A percentile compares a stretch with the other conserved stretches of the same genome.
Conservation (phyloP, 2,888 invertebrate species). For the Tipula helvola region DNA sequence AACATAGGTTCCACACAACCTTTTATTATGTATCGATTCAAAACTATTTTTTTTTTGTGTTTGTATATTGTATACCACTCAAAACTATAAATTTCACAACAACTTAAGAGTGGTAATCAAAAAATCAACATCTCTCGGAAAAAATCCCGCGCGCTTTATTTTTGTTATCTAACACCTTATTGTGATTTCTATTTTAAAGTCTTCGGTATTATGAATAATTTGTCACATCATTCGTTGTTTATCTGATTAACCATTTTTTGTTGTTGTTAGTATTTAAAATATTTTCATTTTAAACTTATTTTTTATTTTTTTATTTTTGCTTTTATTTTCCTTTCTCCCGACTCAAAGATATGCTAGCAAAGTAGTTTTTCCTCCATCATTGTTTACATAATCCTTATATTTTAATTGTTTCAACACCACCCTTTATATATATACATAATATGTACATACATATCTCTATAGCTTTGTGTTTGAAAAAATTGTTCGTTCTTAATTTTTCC, state of each 20-base stretch:
- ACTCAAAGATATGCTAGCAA: not conserved
- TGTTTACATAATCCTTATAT: not conserved
- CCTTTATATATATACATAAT: not conserved
- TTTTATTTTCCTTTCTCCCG: not conserved
- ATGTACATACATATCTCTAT: not conserved
- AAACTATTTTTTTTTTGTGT: no score
- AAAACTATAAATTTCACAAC: no score
- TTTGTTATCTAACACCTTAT: not conserved
- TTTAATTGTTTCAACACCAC: not conserved
- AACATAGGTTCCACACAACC: no score
- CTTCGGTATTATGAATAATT: not conserved
- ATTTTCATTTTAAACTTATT: not conserved
- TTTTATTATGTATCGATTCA: no score
- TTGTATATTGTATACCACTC: no score
- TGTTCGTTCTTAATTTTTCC: not conserved
- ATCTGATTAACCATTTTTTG: not conserved
- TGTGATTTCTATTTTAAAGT: not conserved
- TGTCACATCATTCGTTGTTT: not conserved
- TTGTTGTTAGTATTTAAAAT: not conserved
- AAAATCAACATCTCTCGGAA: not conserved
- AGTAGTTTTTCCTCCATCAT: not conserved
- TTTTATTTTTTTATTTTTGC: no score
- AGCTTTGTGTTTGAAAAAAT: not conserved
- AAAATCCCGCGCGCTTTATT: not conserved
- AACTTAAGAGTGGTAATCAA: not conserved